A percentile compares a stretch with the other conserved stretches of the same genome.
Conservation (phyloP, 2,797 vertebrate genomes). For the Myripristis murdjan region DNA sequence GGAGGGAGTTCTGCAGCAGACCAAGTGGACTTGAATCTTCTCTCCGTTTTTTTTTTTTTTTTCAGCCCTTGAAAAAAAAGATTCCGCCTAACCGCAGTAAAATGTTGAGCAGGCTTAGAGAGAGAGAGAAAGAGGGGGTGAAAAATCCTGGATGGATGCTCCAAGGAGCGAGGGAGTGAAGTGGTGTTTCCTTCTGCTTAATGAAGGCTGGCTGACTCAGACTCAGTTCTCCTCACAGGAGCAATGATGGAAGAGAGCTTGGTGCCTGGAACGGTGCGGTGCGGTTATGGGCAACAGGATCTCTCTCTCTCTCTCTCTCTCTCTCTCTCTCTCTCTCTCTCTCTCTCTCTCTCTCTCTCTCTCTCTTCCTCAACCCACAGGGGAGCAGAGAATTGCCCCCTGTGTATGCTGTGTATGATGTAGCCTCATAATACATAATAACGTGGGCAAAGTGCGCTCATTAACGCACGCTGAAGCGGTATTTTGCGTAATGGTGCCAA, state of each 20-base stretch:
- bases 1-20: conserved; percentile 65
- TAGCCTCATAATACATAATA: conserved; percentile 71
- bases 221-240: conserved; percentile 41
- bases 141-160: conserved; percentile 15
- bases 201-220: neutral
- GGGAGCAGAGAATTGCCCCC: conserved; percentile 67
- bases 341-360: conserved; percentile 29
- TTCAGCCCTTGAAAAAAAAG: neutral
- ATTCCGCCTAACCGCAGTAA: neutral
- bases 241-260: conserved; percentile 60
- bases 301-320: conserved; percentile 30
- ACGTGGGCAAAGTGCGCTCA: conserved; percentile 27
- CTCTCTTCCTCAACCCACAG: conserved; percentile 46
- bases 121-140: neutral
- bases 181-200: conserved; percentile 49
- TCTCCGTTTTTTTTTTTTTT: conserved; percentile 42
- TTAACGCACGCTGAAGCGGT: neutral
- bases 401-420: conserved; percentile 65
- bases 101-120: neutral
- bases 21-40: conserved; percentile 55
- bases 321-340: conserved; percentile 34
- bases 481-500: conserved; percentile 29
- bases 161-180: conserved; percentile 16
- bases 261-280: conserved; percentile 62
- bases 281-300: conserved; percentile 69